phyloP scores from a whole-genome alignment of 2,113 vertebrate species.

The Sylvilagus bachmani region DNA sequence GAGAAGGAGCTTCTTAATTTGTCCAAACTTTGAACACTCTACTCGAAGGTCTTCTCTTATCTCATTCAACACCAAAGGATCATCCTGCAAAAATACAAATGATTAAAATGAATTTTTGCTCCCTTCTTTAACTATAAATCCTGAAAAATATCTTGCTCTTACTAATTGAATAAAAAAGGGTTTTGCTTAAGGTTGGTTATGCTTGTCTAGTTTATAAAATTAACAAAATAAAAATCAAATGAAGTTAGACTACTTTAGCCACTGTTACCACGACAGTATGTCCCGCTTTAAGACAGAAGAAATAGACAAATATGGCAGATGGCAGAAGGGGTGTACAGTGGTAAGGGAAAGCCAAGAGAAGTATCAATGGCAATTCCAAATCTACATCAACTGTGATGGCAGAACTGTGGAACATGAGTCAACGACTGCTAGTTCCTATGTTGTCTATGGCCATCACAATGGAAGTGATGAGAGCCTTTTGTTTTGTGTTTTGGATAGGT shows the following conservation, averaged over 20 bases:
- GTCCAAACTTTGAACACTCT: constrained; percentile 98
- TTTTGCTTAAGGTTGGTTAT: constrained; percentile 49
- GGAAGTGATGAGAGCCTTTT: not conserved
- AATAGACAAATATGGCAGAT: not conserved
- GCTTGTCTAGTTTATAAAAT: constrained; percentile 36
- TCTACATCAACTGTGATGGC: not conserved
- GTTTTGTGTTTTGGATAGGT: not conserved
- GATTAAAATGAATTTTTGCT: not conserved
- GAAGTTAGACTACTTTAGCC: not conserved
- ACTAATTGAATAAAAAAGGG: constrained; percentile 40
- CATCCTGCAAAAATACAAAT: constrained; percentile 90
- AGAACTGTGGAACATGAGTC: not conserved
- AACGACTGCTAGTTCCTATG: not conserved
- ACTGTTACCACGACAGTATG: not conserved
- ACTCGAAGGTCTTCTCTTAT: constrained; percentile 96
- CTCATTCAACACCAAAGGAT: constrained; percentile 97
- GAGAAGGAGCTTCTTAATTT: constrained; percentile 97
- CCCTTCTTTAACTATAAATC: constrained; percentile 2
- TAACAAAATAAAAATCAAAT: constrained; percentile 47
- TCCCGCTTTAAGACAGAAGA: not conserved
- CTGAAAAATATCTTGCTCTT: constrained; percentile 34
- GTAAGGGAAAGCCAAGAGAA: not conserved
- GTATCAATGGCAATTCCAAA: not conserved
- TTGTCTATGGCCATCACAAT: not conserved
- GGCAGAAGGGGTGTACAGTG: not conserved